Evolutionary conservation across 2,113 vertebrate genomes (phyloP).

Genomic region (Amia ocellicauda): DNA sequence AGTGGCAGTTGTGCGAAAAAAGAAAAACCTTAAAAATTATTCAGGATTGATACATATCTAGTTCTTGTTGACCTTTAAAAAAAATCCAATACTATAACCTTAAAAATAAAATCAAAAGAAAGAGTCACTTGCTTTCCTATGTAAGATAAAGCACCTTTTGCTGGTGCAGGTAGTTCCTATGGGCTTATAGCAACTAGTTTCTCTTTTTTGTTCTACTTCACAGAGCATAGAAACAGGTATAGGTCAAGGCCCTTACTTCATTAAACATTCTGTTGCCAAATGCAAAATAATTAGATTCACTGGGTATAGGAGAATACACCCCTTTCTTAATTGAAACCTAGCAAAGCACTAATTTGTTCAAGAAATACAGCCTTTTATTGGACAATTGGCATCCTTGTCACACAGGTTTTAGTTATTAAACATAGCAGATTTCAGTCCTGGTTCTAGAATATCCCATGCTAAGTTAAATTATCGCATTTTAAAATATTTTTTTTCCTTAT

Average conservation of each 20-base stretch:
- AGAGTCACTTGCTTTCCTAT: constrained; percentile 10
- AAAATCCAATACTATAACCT: constrained; percentile 18
- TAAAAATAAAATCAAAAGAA: constrained; percentile 10
- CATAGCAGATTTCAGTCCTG: too few relatives aligned
- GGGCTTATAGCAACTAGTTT: background rate
- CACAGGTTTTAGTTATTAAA: too few relatives aligned
- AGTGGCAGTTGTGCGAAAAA: constrained; percentile 13
- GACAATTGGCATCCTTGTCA: constrained; percentile 43
- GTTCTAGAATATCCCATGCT: too few relatives aligned
- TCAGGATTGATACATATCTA: constrained; percentile 29
- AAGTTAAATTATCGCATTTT: too few relatives aligned
- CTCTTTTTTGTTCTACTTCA: background rate
- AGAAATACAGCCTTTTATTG: constrained; percentile 49
- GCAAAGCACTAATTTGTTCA: constrained; percentile 51
- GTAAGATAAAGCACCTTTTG: constrained; percentile 20
- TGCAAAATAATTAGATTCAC: constrained; percentile 67
- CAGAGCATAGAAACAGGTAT: constrained; percentile 32
- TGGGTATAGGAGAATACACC: constrained; percentile 54
- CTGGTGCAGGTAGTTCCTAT: background rate
- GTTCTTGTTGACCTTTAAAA: constrained; percentile 21
- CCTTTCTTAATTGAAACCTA: constrained; percentile 42
- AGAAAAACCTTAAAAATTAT: constrained; percentile 23
- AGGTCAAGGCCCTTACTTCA: constrained; percentile 53
- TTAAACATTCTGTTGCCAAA: constrained; percentile 51
- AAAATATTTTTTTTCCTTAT: too few relatives aligned